phyloP scores from a whole-genome alignment of 2,888 invertebrate species.

The Galerucella nymphaeae region DNA sequence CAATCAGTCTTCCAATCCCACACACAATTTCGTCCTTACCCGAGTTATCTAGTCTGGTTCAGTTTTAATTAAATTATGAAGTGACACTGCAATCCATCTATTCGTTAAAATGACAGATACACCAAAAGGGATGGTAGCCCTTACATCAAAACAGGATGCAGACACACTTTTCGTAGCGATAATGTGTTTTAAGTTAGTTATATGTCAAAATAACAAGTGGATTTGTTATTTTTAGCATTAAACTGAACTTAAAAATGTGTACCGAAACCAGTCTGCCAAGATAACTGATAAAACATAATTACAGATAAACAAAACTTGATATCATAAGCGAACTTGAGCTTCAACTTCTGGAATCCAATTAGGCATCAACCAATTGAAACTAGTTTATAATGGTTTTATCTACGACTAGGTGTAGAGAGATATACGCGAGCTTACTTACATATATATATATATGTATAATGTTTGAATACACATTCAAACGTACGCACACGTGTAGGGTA shows the following conservation, averaged over 20 bases:
- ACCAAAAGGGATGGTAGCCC: neutral
- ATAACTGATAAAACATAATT: too few relatives aligned
- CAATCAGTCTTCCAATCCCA: neutral
- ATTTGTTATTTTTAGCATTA: too few relatives aligned
- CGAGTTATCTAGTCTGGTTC: neutral
- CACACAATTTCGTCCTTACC: neutral
- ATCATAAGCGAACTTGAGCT: too few relatives aligned
- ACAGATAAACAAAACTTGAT: neutral
- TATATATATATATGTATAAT: constrained; percentile 21
- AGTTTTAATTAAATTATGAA: neutral
- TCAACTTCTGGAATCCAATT: neutral
- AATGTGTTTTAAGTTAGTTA: too few relatives aligned
- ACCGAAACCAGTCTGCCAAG: too few relatives aligned
- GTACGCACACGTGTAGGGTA: constrained; percentile 15
- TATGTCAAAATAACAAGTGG: too few relatives aligned
- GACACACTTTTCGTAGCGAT: too few relatives aligned
- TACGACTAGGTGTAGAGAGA: neutral
- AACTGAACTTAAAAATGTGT: too few relatives aligned
- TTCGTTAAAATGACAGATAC: neutral
- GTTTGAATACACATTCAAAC: constrained; percentile 8
- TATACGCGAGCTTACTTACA: neutral
- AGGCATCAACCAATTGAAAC: neutral
- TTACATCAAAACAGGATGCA: too few relatives aligned
- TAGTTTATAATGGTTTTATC: neutral
- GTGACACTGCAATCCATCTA: neutral